phyloP scores from a whole-genome alignment of 2,797 vertebrate genomes.

The Erithacus rubecula region DNA sequence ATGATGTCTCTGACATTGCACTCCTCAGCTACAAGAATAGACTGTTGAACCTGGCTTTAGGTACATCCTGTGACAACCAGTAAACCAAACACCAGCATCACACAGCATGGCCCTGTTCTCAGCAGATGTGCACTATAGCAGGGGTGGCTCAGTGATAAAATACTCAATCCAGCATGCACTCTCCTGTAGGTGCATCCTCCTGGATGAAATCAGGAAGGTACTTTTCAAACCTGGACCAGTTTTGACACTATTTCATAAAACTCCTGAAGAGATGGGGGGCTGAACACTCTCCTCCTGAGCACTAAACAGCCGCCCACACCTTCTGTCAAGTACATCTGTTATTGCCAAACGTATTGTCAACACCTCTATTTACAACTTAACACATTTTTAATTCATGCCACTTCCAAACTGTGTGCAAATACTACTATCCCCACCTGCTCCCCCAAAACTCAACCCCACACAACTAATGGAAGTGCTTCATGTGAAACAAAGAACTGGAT shows the following conservation, averaged over 20 bases:
- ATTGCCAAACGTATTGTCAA: slow-evolving; percentile 57
- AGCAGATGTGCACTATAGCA: background rate
- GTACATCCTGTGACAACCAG: background rate
- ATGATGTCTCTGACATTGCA: background rate
- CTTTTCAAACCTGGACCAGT: background rate
- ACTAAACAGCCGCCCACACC: slow-evolving; percentile 54
- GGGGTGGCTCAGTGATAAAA: fast-evolving
- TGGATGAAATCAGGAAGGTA: background rate
- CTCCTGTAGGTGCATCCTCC: background rate
- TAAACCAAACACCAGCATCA: background rate
- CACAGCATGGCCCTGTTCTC: background rate
- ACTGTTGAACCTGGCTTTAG: background rate
- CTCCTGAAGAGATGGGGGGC: slow-evolving; percentile 3
- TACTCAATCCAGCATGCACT: background rate
- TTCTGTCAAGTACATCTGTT: slow-evolving; percentile 72
- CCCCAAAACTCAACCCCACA: background rate
- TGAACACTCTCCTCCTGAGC: slow-evolving; percentile 18
- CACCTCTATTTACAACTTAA: slow-evolving; percentile 73
- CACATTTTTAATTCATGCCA: slow-evolving; percentile 66
- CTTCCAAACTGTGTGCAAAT: slow-evolving; percentile 52
- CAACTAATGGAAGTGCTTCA: background rate
- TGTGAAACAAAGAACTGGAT: background rate
- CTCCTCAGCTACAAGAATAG: background rate
- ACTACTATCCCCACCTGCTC: slow-evolving; percentile 39
- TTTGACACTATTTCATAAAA: slow-evolving; percentile 2